These are phyloP conservation scores for Cydia strobilella DNA, from an alignment of 1,140 invertebrate species.

Conservation along the genomic window DNA sequence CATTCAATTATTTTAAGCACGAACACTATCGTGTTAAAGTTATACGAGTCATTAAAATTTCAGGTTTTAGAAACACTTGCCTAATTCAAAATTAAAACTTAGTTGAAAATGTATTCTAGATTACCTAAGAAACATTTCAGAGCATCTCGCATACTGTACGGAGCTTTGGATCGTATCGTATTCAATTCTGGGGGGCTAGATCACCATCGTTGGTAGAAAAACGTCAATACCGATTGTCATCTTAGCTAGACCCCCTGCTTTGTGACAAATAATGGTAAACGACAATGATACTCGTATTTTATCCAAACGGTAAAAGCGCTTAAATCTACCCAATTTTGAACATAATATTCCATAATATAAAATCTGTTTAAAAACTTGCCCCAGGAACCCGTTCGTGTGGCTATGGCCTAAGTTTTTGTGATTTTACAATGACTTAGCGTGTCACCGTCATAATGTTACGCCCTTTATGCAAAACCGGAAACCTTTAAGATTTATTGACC, in stretches of 20 bases:
- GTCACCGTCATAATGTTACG: not conserved
- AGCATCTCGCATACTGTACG: no score
- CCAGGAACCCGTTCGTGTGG: not conserved
- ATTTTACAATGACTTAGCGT: not conserved
- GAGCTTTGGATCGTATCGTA: no score
- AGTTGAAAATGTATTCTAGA: no score
- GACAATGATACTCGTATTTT: not conserved
- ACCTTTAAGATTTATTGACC: conserved; percentile 26
- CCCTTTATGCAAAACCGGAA: conserved; percentile 2
- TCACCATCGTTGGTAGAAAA: no score
- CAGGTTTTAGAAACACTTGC: no score
- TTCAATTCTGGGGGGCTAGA: no score
- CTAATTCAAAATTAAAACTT: no score
- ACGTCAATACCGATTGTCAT: no score
- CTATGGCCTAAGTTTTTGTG: not conserved
- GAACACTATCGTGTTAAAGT: not conserved
- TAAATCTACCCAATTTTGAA: not conserved
- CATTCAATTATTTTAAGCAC: not conserved
- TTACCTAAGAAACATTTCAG: no score
- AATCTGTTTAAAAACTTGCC: not conserved
- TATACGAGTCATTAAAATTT: not conserved
- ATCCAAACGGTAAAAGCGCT: not conserved
- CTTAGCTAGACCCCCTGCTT: not conserved
- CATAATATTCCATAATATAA: no score
- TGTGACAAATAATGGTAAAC: not conserved